These are phyloP conservation scores for Desoria tigrina DNA, from an alignment of 2,888 invertebrate species.

Conservation along the genomic window DNA sequence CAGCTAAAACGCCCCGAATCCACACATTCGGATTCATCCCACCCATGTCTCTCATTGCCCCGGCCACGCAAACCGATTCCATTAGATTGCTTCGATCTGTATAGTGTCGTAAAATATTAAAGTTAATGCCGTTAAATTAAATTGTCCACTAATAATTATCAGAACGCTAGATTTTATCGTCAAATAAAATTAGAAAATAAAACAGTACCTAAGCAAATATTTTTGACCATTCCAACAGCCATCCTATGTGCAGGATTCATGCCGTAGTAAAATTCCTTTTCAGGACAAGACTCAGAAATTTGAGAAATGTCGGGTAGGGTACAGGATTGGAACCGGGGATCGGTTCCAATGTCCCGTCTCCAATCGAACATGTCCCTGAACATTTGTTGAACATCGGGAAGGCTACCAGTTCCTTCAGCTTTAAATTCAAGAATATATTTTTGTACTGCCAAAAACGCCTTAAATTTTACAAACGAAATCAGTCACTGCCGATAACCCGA, in stretches of 20 bases:
- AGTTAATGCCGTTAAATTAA: no score
- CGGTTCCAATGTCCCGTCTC: neutral
- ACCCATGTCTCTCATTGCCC: neutral
- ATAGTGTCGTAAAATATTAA: neutral
- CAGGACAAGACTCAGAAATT: conserved; percentile 27
- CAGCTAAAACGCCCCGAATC: conserved; percentile 4
- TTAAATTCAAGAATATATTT: no score
- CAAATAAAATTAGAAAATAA: no score
- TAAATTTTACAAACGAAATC: no score
- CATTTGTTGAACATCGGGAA: neutral
- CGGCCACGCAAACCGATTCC: conserved; percentile 4
- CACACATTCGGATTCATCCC: conserved; percentile 13
- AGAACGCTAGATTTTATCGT: neutral
- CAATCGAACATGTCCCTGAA: conserved; percentile 8
- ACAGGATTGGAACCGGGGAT: neutral
- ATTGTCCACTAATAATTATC: no score
- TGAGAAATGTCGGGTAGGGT: neutral
- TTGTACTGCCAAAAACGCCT: no score
- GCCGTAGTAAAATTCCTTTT: conserved; percentile 31
- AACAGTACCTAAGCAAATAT: no score
- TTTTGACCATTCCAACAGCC: no score
- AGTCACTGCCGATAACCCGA: no score
- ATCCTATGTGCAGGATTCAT: no score
- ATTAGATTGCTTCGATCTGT: neutral
- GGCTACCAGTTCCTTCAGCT: no score